Evolutionary conservation across 2,113 vertebrate genomes (phyloP).

Genomic region (Podarcis muralis): DNA sequence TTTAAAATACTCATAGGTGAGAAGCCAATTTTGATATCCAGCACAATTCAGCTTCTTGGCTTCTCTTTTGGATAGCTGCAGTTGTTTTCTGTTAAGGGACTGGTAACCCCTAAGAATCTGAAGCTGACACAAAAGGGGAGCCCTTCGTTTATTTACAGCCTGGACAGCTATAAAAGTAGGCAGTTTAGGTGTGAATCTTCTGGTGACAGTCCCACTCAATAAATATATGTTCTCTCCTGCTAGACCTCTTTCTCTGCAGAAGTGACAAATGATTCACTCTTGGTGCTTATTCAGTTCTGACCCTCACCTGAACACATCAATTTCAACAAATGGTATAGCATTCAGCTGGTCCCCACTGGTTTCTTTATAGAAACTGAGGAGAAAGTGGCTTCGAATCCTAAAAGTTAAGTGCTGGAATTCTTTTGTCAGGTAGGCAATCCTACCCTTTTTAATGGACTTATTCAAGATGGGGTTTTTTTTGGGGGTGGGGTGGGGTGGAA

Average conservation of each 20-base stretch:
- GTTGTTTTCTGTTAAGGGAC: constrained; percentile 22
- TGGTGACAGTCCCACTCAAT: constrained; percentile 44
- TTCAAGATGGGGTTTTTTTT: background rate
- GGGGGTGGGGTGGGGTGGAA: background rate
- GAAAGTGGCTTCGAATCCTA: constrained; percentile 35
- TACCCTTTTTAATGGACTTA: constrained; percentile 3
- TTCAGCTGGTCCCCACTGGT: constrained; percentile 45
- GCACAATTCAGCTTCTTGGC: background rate
- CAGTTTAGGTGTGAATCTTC: constrained; percentile 43
- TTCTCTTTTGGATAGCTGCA: constrained; percentile 24
- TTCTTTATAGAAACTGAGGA: constrained; percentile 43
- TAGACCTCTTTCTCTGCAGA: constrained; percentile 45
- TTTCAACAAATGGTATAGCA: constrained; percentile 57
- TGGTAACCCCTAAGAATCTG: constrained; percentile 26
- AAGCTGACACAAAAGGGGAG: constrained; percentile 35
- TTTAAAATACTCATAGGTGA: constrained; percentile 26
- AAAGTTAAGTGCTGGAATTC: constrained; percentile 24
- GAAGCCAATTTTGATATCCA: constrained; percentile 34
- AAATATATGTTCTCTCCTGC: constrained; percentile 44
- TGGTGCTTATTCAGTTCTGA: constrained; percentile 55
- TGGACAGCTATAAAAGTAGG: constrained; percentile 36
- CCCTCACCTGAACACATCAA: constrained; percentile 59
- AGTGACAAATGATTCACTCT: constrained; percentile 58
- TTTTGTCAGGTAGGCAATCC: constrained; percentile 22
- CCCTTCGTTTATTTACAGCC: constrained; percentile 48